Conservation (phyloP, 1,140 invertebrate species). For the Panagrolaimus sp. region DNA sequence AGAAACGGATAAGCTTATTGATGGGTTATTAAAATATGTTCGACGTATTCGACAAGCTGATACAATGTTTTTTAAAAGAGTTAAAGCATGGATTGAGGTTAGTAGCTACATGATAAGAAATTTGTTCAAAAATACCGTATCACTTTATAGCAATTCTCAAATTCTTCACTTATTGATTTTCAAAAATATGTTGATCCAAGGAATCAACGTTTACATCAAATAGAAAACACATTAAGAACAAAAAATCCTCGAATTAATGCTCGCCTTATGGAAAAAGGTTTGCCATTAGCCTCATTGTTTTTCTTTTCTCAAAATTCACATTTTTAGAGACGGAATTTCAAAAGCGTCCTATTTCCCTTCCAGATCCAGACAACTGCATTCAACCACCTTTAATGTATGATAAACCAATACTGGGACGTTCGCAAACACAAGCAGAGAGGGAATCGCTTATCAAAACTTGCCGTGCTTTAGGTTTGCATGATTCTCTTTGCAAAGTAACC, state of each 20-base stretch:
- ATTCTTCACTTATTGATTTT: background rate
- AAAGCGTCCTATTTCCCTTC: too few relatives aligned
- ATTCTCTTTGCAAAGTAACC: background rate
- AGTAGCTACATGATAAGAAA: too few relatives aligned
- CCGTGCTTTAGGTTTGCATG: background rate
- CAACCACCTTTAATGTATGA: background rate
- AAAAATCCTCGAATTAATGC: too few relatives aligned
- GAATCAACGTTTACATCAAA: background rate
- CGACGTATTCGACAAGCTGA: background rate
- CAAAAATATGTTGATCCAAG: background rate
- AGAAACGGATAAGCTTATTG: constrained; percentile 8
- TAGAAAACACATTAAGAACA: background rate
- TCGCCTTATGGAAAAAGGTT: too few relatives aligned
- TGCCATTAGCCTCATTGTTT: too few relatives aligned
- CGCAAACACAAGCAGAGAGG: background rate
- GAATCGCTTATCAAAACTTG: background rate
- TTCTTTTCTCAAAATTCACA: too few relatives aligned
- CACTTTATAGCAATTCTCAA: background rate
- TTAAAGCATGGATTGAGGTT: constrained; percentile 1
- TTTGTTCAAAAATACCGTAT: background rate
- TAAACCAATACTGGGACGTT: background rate
- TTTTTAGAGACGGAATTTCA: too few relatives aligned
- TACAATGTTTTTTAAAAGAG: background rate
- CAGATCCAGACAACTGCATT: too few relatives aligned
- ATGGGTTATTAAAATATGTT: background rate